Evolutionary conservation across 2,113 vertebrate species (phyloP).

Genomic region (Alectura lathami): DNA sequence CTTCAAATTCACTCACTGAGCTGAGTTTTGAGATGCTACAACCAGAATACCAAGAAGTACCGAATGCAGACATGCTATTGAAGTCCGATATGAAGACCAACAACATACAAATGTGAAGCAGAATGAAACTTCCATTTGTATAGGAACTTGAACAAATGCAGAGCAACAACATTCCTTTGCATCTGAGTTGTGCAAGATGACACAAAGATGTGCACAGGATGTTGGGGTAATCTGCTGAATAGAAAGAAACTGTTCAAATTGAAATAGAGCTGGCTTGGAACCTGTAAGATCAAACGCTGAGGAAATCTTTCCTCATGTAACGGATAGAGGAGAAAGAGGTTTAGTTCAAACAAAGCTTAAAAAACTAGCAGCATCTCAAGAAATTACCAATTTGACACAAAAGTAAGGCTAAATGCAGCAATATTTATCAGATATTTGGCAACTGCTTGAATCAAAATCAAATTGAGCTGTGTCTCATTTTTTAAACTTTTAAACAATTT

Average conservation of each 20-base stretch:
- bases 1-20: neutral
- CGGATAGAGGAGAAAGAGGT: neutral
- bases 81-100: neutral
- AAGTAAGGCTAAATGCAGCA: neutral
- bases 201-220: neutral
- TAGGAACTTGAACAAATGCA: neutral
- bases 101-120: neutral
- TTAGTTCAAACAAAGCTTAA: neutral
- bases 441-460: neutral
- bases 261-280: neutral
- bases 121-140: neutral
- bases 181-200: neutral
- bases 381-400: neutral
- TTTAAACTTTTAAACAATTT: neutral
- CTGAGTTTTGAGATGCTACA: neutral
- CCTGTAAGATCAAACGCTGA: neutral
- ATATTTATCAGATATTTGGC: neutral
- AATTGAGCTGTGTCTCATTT: neutral
- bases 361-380: neutral
- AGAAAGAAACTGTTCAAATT: neutral
- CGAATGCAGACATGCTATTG: neutral
- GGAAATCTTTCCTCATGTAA: neutral
- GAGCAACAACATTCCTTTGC: neutral
- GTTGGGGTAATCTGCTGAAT: neutral
- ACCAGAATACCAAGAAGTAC: neutral